Percentiles rank a stretch among this genome's conserved stretches.
phyloP scores from a whole-genome alignment of 2,888 invertebrate species.

The Lepidochrysops patricia region DNA sequence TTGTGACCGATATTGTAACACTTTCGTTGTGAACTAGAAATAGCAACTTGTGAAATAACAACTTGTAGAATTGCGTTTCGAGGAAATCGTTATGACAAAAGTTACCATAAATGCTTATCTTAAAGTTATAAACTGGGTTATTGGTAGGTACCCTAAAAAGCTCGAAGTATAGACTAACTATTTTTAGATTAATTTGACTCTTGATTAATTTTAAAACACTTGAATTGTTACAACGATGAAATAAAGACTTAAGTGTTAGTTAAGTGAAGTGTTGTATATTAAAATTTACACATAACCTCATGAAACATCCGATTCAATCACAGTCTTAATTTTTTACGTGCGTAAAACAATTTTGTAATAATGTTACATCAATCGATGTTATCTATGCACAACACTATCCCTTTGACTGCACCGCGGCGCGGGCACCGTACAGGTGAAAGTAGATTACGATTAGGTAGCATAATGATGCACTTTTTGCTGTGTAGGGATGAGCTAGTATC shows the following conservation, averaged over 20 bases:
- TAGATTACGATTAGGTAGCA: constrained; percentile 58
- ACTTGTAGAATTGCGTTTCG: too few species aligned
- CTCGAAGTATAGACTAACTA: too few species aligned
- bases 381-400: constrained; percentile 21
- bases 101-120: too few species aligned
- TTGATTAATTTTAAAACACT: too few species aligned
- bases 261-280: too few species aligned
- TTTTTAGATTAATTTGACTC: too few species aligned
- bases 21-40: constrained; percentile 12
- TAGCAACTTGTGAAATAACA: too few species aligned
- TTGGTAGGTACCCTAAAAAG: too few species aligned
- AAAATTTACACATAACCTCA: background rate
- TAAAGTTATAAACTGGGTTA: too few species aligned
- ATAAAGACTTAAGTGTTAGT: too few species aligned
- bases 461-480: constrained; percentile 56
- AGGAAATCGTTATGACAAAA: too few species aligned
- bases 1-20: constrained; percentile 20
- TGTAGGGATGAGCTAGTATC: constrained; percentile 7
- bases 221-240: too few species aligned
- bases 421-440: constrained; percentile 56
- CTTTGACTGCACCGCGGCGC: constrained; percentile 31
- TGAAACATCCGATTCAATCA: background rate
- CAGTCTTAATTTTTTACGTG: background rate
- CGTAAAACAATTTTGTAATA: constrained; percentile 15
- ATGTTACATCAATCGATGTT: constrained; percentile 19